These are phyloP conservation scores for Drosophila neutralis DNA, from an alignment of 2,888 invertebrate species.

Conservation along the genomic window DNA sequence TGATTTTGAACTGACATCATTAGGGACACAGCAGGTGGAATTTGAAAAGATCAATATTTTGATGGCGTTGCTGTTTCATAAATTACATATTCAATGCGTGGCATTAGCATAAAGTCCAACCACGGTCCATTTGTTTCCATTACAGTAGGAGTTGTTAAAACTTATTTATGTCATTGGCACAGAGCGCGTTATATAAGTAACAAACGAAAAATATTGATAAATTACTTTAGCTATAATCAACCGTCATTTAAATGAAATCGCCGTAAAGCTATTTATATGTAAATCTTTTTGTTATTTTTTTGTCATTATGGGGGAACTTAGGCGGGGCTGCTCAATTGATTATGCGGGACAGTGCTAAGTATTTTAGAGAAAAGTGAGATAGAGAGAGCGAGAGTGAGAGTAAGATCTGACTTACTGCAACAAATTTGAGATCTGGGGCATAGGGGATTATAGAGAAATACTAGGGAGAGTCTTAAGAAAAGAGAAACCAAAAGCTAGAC, in stretches of 20 bases:
- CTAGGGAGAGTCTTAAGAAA: not conserved
- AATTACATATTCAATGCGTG: constrained; percentile 61
- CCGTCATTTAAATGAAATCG: constrained; percentile 64
- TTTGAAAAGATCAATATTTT: constrained; percentile 52
- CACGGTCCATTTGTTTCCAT: constrained; percentile 33
- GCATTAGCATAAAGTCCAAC: constrained; percentile 61
- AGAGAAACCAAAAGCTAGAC: constrained; percentile 2
- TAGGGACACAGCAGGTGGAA: constrained; percentile 76
- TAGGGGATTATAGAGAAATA: constrained; percentile 4
- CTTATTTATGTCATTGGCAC: constrained; percentile 62
- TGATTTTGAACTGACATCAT: constrained; percentile 59
- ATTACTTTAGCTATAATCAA: constrained; percentile 64
- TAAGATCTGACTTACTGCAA: not conserved
- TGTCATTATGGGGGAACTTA: constrained; percentile 23
- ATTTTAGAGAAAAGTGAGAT: not conserved
- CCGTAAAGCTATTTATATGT: constrained; percentile 52
- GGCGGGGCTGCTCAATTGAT: constrained; percentile 7
- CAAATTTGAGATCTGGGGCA: not conserved
- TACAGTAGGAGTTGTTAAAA: constrained; percentile 63
- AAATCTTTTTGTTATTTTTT: constrained; percentile 27
- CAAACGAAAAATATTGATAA: constrained; percentile 51
- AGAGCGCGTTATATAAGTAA: constrained; percentile 33
- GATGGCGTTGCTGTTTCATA: constrained; percentile 42
- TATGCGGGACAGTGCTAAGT: not conserved
- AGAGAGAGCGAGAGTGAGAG: not conserved